Evolutionary conservation across 1,140 invertebrate species (phyloP).

Genomic region (Teleopsis dalmanni): DNA sequence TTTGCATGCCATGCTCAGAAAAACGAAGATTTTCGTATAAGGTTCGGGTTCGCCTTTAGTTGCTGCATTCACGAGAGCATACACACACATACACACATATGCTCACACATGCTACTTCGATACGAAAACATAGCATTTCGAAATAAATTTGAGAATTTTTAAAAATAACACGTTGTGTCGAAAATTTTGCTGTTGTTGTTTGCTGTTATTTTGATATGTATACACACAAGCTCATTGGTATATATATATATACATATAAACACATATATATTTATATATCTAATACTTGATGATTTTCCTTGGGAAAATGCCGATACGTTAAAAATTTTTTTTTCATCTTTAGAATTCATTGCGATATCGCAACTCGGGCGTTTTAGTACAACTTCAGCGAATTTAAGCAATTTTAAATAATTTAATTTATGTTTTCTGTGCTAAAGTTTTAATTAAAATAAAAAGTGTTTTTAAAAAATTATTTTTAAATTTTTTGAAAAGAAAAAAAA

Average conservation of each 20-base stretch:
- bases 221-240: neutral
- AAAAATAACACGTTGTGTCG: slow-evolving; percentile 35
- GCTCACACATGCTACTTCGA: neutral
- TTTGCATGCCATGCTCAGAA: no score
- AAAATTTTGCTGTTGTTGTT: slow-evolving; percentile 12
- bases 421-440: slow-evolving; percentile 9
- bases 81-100: neutral
- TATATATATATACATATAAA: neutral
- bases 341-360: slow-evolving; percentile 35
- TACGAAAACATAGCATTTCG: slow-evolving; percentile 20
- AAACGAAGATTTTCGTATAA: no score
- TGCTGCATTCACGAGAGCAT: no score
- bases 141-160: slow-evolving; percentile 42
- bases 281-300: neutral
- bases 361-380: slow-evolving; percentile 43
- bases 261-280: neutral
- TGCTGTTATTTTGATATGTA: neutral
- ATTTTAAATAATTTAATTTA: no score
- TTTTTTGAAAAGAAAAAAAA: slow-evolving; percentile 1
- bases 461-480: neutral
- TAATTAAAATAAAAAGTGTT: slow-evolving; percentile 7
- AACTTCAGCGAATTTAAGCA: no score
- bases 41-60: no score
- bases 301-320: slow-evolving; percentile 15
- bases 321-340: slow-evolving; percentile 18